Base-by-base conservation (phyloP, 2,113 vertebrate genomes). In the Chionomys nivalis region DNA sequence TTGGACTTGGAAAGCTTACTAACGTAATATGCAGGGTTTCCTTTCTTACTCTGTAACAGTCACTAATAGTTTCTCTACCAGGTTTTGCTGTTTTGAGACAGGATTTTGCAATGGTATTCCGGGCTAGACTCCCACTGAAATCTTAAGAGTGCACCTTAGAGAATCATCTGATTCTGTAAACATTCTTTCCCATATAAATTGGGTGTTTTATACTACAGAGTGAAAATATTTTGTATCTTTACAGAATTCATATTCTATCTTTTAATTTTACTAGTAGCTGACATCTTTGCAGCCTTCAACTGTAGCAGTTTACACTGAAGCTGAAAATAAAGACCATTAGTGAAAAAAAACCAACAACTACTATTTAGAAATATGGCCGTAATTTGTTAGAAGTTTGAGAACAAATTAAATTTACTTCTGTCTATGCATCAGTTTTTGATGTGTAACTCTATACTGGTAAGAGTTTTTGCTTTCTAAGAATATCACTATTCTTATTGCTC, bases 231-330 rank as follows among this genome's bases (percentile, higher is more conserved):
- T 61, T 93, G 12, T 44, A 12, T 86, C n/a, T 87, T 90, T 65
- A 90, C 13, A 81, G 26, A n/a, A 87, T 58, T 75, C 42, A 17
- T 31, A 44, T 87, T 70, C 87, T 39, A 65, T 2, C 55, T 58
- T 70, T 36, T 49, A 87, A 82, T 83, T 76, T 94, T 36, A 72
- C 78, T 79, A 86, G 52, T 77, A 83, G 77, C 70, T 83, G 55
- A 77, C 44, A 13, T 90, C 55, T 86, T 14, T n/a, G 7, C 7
- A 65, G 28, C 14, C 31, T 81, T 72, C 33, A n/a, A 92, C 9
- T 91, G 8, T 12, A 72, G 76, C 14, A 36, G 72, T 76, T 33
- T 93, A 94, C 7, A 88, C 14, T 70, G 33, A 72, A 24, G 61
- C 17, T 87, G 21, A 82, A 94, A 90, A 6, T 86, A 76, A 52